Conservation (phyloP, 2,888 invertebrate genomes). For the Chaitophorus viminalis region DNA sequence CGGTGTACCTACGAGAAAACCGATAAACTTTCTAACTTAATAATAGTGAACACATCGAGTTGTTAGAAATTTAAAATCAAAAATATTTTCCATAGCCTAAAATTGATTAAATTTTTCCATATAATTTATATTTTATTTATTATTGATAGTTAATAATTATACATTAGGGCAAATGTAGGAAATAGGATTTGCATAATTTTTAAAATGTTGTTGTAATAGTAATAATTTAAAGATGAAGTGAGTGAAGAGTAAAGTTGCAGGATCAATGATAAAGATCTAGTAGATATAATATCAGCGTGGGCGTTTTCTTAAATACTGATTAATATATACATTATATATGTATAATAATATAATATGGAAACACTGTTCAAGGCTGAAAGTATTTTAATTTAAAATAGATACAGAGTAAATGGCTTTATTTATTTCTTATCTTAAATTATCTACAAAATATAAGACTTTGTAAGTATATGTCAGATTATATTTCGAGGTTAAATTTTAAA, state of each 20-base stretch:
- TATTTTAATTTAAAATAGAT: conserved; percentile 1
- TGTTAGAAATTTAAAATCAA: neutral
- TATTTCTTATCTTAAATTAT: neutral
- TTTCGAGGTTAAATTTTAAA: conserved; percentile 30
- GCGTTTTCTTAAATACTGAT: conserved; percentile 40
- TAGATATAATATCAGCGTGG: conserved; percentile 5
- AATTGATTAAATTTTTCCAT: neutral
- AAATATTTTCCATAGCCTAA: neutral
- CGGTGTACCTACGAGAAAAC: neutral
- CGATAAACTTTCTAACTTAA: conserved; percentile 29
- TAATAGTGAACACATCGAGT: neutral
- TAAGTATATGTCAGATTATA: neutral
- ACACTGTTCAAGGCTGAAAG: conserved; percentile 25
- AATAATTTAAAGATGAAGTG: neutral
- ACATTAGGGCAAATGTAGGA: neutral
- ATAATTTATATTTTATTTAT: neutral
- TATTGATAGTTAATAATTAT: neutral
- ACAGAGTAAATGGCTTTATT: conserved; percentile 7
- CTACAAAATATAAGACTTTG: neutral
- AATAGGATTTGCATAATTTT: neutral
- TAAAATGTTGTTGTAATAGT: neutral
- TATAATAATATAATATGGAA: neutral
- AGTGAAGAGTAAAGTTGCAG: neutral
- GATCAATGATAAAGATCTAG: conserved; percentile 20
- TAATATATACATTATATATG: too few relatives aligned